A percentile compares a stretch with the other conserved stretches of the same genome.
Conservation (phyloP, 1,140 invertebrate genomes). For the Stegodyphus dumicola region DNA sequence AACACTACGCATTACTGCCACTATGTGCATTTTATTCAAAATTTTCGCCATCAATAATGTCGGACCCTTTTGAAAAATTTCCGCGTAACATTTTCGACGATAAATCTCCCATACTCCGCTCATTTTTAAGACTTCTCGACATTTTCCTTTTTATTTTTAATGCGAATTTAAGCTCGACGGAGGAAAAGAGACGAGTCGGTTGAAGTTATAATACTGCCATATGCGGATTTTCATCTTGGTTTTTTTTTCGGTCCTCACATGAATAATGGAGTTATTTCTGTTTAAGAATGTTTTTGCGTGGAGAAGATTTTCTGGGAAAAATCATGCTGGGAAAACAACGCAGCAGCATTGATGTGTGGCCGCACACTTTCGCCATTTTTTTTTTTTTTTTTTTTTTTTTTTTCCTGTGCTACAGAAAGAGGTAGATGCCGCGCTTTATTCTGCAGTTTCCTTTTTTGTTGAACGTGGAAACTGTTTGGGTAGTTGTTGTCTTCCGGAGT, state of each 20-base stretch:
- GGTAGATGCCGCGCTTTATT: conserved; percentile 3
- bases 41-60: no score
- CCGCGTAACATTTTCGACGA: neutral
- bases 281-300: conserved; percentile 38
- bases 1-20: no score
- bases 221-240: no score
- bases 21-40: no score
- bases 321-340: neutral
- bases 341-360: neutral
- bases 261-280: conserved; percentile 47
- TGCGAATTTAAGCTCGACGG: conserved; percentile 11
- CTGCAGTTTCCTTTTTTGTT: neutral
- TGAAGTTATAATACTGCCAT: no score
- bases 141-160: conserved; percentile 22
- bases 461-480: conserved; percentile 24
- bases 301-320: conserved; percentile 14
- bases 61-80: no score
- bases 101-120: neutral
- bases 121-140: conserved; percentile 6
- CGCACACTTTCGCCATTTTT: neutral
- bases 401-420: neutral
- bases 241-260: neutral
- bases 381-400: neutral
- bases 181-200: neutral
- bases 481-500: neutral